A percentile compares a stretch with the other conserved stretches of the same genome.
Evolutionary conservation across 2,797 vertebrate species (phyloP).

Genomic region (Melopsittacus undulatus): DNA sequence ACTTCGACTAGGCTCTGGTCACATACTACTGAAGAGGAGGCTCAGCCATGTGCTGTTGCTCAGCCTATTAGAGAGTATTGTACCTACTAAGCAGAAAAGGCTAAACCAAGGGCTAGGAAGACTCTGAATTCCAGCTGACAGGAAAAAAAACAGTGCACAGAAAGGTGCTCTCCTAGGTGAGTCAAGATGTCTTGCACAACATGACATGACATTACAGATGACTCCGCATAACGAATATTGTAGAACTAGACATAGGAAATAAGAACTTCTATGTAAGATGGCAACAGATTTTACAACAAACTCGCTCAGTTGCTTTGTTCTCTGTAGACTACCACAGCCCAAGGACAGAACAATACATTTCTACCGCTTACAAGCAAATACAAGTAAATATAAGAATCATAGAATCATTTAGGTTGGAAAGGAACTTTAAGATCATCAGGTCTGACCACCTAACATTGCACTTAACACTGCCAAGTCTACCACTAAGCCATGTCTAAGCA

Average conservation of each 20-base stretch:
- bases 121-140: not conserved
- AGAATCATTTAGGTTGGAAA: not conserved
- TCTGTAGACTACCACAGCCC: not conserved
- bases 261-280: not conserved
- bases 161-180: not conserved
- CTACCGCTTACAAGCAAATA: not conserved
- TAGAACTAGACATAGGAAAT: not conserved
- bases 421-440: not conserved
- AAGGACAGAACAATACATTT: not conserved
- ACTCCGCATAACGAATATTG: not conserved
- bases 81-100: not conserved
- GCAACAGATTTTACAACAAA: not conserved
- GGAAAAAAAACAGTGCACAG: not conserved
- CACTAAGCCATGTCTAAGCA: not conserved
- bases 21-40: not conserved
- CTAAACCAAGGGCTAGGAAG: not conserved
- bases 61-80: not conserved
- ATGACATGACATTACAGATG: accelerated
- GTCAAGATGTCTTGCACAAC: not conserved
- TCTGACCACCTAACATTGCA: not conserved
- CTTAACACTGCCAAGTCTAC: not conserved
- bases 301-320: not conserved
- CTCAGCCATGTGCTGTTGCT: not conserved
- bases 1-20: not conserved
- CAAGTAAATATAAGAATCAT: not conserved